Evolutionary conservation across 2,888 invertebrate genomes (phyloP), one percentile per base, ranked within the genome.

Genomic region (Thera obeliscata): DNA sequence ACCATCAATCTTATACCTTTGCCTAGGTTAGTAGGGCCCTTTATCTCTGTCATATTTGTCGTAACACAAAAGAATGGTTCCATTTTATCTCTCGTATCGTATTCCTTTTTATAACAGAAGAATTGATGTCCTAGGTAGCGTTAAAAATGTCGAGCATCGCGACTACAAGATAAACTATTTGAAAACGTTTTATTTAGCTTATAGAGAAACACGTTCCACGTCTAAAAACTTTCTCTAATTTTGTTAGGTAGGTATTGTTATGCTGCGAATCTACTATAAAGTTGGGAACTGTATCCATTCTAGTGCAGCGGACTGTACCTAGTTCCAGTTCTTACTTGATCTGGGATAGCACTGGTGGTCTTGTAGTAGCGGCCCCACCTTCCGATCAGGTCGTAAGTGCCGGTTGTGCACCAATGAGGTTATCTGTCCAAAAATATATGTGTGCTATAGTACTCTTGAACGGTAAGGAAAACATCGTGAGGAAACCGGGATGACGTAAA

Each of bases 121-220:
- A 62, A 65, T 65, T 64, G 64, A 65, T 69, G 59, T 55, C 49
- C 61, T 56, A 56, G 54, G 48, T 38, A 59, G 61, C 50, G 61
- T 62, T 58, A 61, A 69, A 65, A 69, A 50, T 56, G 64, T 69
- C 43, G 54, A 54, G 41, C 48, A 43, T 50, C 55, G 57, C 66
- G 38, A 48, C 49, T 36, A 58, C 55, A 65, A 68, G 49, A 68
- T 61, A 58, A 65, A 65, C 64, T 48, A 38, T 55, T 43, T 12
- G 55, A 11, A 56, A 62, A 36, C 38, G n/a, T 54, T 50, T 59
- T 64, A 54, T 58, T 54, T 35, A 36, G 3, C 43, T n/a, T 43
- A 57, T 50, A n/a, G 57, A n/a, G 43, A 35, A 50, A 56, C 43
- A 57, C 12, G 43, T 52, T 4, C 2, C 35, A 57, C n/a, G 57